Evolutionary conservation across 2,113 vertebrate genomes (phyloP).

Genomic region (Malurus elegans): DNA sequence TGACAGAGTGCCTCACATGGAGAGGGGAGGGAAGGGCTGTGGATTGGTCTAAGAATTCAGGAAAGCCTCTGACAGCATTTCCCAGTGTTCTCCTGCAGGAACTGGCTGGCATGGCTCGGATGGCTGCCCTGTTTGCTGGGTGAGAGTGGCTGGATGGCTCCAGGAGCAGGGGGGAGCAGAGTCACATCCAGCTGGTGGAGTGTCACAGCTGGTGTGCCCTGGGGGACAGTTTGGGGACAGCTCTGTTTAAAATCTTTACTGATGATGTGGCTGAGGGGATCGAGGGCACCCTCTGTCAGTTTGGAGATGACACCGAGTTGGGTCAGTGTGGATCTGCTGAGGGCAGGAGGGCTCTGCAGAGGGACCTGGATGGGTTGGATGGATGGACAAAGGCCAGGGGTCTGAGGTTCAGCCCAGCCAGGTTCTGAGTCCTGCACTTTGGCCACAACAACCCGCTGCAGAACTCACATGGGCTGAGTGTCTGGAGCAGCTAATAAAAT

Average conservation of each 20-base stretch:
- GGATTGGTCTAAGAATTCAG: neutral
- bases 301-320: neutral
- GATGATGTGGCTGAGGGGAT: neutral
- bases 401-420: too few species aligned
- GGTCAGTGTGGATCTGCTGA: neutral
- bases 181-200: neutral
- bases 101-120: neutral
- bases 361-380: neutral
- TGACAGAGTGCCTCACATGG: neutral
- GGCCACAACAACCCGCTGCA: neutral
- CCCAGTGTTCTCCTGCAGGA: neutral
- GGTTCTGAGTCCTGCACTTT: too few species aligned
- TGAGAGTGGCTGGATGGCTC: neutral
- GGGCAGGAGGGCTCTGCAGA: neutral
- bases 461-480: accelerated
- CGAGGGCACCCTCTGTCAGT: neutral
- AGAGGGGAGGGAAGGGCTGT: neutral
- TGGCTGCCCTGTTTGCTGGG: too few species aligned
- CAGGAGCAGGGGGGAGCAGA: neutral
- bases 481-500: neutral
- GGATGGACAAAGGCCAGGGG: accelerated
- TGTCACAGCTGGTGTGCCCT: neutral
- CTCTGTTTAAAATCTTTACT: neutral
- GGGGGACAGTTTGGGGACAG: neutral
- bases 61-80: neutral